A percentile compares a stretch with the other conserved stretches of the same genome.
Conservation (phyloP, 2,113 vertebrate species). For the Leucosticte australis region DNA sequence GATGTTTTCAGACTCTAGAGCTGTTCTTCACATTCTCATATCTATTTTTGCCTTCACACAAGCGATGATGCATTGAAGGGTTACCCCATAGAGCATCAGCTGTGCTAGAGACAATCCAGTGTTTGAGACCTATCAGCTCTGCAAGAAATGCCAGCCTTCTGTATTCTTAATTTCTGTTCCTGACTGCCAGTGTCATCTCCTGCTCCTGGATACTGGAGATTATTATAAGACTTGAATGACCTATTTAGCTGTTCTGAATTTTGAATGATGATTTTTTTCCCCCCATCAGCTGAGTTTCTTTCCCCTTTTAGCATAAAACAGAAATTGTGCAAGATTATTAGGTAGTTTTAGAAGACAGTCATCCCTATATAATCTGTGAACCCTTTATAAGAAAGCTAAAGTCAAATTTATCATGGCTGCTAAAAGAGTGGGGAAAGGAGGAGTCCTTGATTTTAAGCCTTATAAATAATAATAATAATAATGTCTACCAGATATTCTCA, state of each 20-base stretch:
- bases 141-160: neutral
- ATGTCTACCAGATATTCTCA: neutral
- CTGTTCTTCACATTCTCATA: neutral
- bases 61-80: neutral
- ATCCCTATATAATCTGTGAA: neutral
- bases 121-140: neutral
- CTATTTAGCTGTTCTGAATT: constrained; percentile 59
- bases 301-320: neutral
- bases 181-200: neutral
- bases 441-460: neutral
- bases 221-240: constrained; percentile 62
- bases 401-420: neutral
- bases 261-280: neutral
- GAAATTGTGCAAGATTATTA: neutral
- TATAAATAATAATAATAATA: neutral
- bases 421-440: neutral
- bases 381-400: neutral
- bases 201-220: constrained; percentile 37
- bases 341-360: neutral
- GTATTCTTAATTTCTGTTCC: neutral
- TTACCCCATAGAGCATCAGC: neutral
- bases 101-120: neutral
- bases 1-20: neutral
- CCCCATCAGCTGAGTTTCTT: neutral
- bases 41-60: neutral